Conservation (phyloP, 2,888 invertebrate species). For the Epistrophe grossulariae region DNA sequence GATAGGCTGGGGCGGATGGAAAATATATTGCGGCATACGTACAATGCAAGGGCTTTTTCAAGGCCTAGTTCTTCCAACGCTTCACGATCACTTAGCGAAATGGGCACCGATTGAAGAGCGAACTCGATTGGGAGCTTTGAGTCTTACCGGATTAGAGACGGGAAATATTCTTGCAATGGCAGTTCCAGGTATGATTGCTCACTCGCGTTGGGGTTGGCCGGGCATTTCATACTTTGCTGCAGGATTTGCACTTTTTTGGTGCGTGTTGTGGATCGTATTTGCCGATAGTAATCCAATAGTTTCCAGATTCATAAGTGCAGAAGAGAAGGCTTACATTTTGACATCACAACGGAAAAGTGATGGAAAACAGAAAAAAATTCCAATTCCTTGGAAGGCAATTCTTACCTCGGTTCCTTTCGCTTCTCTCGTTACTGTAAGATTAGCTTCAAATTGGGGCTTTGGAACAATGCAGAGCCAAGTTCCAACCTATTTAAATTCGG, state of each 20-base stretch:
- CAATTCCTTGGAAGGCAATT: slow-evolving; percentile 87
- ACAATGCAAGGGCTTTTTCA: too few species aligned
- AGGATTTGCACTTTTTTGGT: slow-evolving; percentile 84
- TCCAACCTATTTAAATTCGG: too few species aligned
- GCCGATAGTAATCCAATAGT: slow-evolving; percentile 86
- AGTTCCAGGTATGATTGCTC: too few species aligned
- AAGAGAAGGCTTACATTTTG: slow-evolving; percentile 86
- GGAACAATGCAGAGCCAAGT: too few species aligned
- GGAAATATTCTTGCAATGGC: too few species aligned
- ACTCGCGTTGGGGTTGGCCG: slow-evolving; percentile 83
- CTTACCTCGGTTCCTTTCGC: slow-evolving; percentile 87
- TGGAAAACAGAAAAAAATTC: slow-evolving; percentile 78
- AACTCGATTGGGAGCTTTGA: slow-evolving; percentile 85
- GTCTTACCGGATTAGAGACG: slow-evolving; percentile 77
- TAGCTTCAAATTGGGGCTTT: too few species aligned
- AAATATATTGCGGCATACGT: too few species aligned
- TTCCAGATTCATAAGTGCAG: slow-evolving; percentile 84
- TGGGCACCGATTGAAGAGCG: slow-evolving; percentile 86
- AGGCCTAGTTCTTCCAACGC: too few species aligned
- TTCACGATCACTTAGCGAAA: background rate
- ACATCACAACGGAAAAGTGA: slow-evolving; percentile 80
- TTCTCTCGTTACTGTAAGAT: slow-evolving; percentile 79
- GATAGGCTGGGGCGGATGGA: too few species aligned
- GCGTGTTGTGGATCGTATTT: slow-evolving; percentile 85
- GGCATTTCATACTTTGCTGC: slow-evolving; percentile 87